Base-by-base conservation (phyloP, 2,888 invertebrate species). In the Argynnis bischoffii region DNA sequence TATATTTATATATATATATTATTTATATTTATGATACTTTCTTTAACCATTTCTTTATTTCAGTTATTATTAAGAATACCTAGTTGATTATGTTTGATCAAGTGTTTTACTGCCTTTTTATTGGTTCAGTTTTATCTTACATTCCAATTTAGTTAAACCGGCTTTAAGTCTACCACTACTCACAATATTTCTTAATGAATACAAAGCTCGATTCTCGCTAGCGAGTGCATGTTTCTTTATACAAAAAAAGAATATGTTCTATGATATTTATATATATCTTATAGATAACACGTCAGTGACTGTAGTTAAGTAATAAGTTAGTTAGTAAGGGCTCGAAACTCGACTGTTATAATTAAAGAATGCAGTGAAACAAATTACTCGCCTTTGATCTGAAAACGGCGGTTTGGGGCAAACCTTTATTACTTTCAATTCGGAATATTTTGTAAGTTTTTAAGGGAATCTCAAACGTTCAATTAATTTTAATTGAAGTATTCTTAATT, bases 71-170 rank as follows among this genome's bases (percentile, higher is more conserved):
- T 48, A 61, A 53, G 61, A 55, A 72, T 69, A 69, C 67, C 57
- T 54, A 69, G 67, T 73, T 77, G 78, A 81, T 82, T 81, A 74
- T 83, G 79, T 85, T 80, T 80, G 78, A 70, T 75, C 87, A 87
- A 82, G 77, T 84, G 86, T 66, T 67, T 69, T 64, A 66, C 59
- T 53, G 63, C 67, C 67, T 64, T 71, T 70, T 73, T 75, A 75
- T 77, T 78, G 66, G 71, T 75, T 75, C 81, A 79, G 81, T 75
- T 74, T 70, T 74, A 76, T 73, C 53, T 57, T 51, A 76, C 78
- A 79, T 81, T 81, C 78, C 77, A 74, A 73, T 76, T 74, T 77
- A 74, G 50, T 59, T 73, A 72, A 70, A 74, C 71, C 66, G 70
- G 68, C 72, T 74, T 71, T 75, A 74, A 74, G 6, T 51, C 57